Conservation (phyloP, 2,888 invertebrate genomes). For the Trichogramma dendrolimi region DNA sequence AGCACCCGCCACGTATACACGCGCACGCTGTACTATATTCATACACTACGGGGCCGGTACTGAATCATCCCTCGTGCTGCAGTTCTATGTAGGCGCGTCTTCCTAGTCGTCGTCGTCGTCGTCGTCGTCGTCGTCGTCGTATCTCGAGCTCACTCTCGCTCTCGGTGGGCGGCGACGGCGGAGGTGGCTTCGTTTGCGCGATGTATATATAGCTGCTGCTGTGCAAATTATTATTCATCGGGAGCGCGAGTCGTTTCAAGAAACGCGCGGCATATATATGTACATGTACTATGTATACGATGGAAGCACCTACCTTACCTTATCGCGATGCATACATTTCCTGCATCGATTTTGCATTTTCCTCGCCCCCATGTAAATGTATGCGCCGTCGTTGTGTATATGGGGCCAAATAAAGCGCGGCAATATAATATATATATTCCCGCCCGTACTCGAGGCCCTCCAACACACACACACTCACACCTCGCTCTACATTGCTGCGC, state of each 20-base stretch:
- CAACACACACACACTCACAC: neutral
- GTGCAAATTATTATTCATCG: conserved; percentile 24
- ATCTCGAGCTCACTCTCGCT: neutral
- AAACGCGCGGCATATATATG: conserved; percentile 5
- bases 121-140: too few relatives aligned
- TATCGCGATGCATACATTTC: conserved; percentile 25
- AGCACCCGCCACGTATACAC: too few relatives aligned
- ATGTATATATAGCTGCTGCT: neutral
- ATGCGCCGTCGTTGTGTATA: neutral
- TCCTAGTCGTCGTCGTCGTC: too few relatives aligned
- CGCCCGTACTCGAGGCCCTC: neutral
- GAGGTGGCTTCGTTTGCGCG: neutral
- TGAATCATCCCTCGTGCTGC: too few relatives aligned
- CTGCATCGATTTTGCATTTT: conserved; percentile 27
- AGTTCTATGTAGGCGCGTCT: too few relatives aligned
- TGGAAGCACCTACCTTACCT: neutral
- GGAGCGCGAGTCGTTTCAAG: conserved; percentile 9
- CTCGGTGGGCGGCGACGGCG: neutral
- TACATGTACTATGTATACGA: neutral
- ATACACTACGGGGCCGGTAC: too few relatives aligned
- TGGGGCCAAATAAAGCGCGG: too few relatives aligned
- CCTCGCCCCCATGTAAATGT: neutral
- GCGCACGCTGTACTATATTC: too few relatives aligned
- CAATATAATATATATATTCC: neutral
- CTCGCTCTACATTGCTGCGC: too few relatives aligned